Evolutionary conservation across 1,140 invertebrate species (phyloP), one percentile per base, ranked within the genome.

Genomic region (Apis cerana): DNA sequence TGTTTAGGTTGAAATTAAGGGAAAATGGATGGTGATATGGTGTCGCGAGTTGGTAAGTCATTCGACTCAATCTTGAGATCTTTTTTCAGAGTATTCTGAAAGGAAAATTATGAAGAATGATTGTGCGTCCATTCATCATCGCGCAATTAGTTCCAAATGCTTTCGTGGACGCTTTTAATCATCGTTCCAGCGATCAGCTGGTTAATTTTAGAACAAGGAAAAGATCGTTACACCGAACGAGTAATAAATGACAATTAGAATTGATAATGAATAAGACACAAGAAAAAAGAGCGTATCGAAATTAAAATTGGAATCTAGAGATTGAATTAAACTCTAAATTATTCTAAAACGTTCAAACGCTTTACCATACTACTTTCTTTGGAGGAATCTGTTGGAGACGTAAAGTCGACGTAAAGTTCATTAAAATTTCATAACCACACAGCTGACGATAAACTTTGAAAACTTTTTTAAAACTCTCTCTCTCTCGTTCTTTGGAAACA

Each of bases 401-500:
- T 27, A 7, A 48, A 48, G 33, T 52, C 72, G 33, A 65, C 75
- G 59, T 68, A 76, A 68, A 59, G 72, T 58, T 76, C 80, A 12
- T 76, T 82, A 68, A 52, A 82, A 82, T 82, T 82, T 72, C 15
- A n/a, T 12, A 19, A 15, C 54, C 62, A 7, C 17, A 15, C 17
- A 19, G 13, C 9, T 1, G 9, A 10, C 21, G 61, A 68, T 75
- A 75, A 68, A 76, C 52, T 48, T 50, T 43, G 33, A 43, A 27
- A 43, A 23, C 54, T 54, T 8, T 15, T 62, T 43, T 43, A 19
- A 15, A 50, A 56, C 27, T 58, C 59, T 21, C 33, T 33, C 33
- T 27, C 33, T 33, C 33, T 33, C 2, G 1, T 62, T 33, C 50
- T 27, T 13, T 15, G 15, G 0, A 1, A 17, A 43, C 71, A 67